Evolutionary conservation across 2,797 vertebrate species (phyloP), one percentile per base, ranked within the genome.

Genomic region (Silurus lanzhouensis): DNA sequence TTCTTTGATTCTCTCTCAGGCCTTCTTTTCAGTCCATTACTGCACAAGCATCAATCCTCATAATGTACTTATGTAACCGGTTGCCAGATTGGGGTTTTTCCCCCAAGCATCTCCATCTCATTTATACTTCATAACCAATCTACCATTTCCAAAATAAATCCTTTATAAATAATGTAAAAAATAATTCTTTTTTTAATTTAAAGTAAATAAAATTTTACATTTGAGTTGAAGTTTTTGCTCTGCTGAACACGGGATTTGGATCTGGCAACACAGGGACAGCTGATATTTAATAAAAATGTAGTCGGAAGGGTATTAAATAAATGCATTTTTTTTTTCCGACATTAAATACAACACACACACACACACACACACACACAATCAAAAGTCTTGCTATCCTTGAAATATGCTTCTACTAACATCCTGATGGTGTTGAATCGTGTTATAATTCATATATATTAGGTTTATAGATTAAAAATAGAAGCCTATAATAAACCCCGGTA

Each of bases 31-130:
- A 68, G 17, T 19, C 63, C 58, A 63, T 14, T 20, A 72, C 52
- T 52, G 66, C 27, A 71, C 17, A 6, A 80, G 52, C 55, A 76
- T 79, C 74, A 61, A 66, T 80, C 82, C 46, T 58, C 48, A 44
- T 46, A 44, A 7, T 74, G 48, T 1, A 14, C n/a, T 86, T 86
- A 86, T 74, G 58, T 86, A 86, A 86, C 27, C 5, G 70, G 71
- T 75, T 83, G 71, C 82, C 82, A 83, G 44, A 64, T 83, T 31
- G n/a, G 0, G 0, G 19, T 8, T 25, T 0, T 38, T 38, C 3
- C 38, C 38, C 38, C 38, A 5, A n/a, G 9, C 7, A 52, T 2
- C 14, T 27, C n/a, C 8, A 9, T 1, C 19, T 8, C 8, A 27
- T 66, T 52, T 10, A 19, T 25, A 19, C 1, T 38, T 13, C 22